Percentiles rank a stretch among this genome's conserved stretches.
Evolutionary conservation across 1,140 invertebrate species (phyloP).

Genomic region (Trypoxylus dichotomus): DNA sequence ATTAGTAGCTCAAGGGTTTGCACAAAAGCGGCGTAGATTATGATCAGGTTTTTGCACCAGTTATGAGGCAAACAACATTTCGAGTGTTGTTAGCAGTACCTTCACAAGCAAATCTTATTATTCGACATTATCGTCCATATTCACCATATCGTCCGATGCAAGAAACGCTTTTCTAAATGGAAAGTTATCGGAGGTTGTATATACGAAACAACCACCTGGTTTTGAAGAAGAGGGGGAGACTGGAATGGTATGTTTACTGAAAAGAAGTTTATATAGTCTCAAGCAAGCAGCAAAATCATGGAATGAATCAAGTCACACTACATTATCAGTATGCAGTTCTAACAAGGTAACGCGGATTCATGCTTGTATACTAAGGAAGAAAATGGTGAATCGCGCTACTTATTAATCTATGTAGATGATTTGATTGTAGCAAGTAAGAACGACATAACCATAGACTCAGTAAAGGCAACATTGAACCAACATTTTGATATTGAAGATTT

Average conservation of each 20-base stretch:
- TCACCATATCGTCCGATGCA: too few species aligned
- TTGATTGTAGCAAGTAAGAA: not conserved
- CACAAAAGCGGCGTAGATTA: too few species aligned
- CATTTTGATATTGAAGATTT: not conserved
- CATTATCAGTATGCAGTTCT: not conserved
- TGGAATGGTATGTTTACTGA: not conserved
- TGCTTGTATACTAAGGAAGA: not conserved
- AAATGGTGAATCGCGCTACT: not conserved
- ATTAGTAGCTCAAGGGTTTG: too few species aligned
- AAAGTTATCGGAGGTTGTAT: too few species aligned
- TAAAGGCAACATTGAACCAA: not conserved
- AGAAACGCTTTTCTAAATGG: too few species aligned
- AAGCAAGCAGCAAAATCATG: slow-evolving; percentile 6
- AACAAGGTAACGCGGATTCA: not conserved
- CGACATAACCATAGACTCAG: not conserved
- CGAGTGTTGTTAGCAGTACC: too few species aligned
- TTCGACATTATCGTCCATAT: too few species aligned
- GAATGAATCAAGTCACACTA: not conserved
- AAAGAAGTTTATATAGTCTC: not conserved
- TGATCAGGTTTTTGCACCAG: too few species aligned
- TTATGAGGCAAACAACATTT: too few species aligned
- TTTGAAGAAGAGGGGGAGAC: not conserved
- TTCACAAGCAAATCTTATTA: too few species aligned
- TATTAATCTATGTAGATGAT: not conserved
- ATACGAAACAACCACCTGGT: not conserved